phyloP scores from a whole-genome alignment of 2,797 vertebrate genomes.

The Pelobates cultripes region DNA sequence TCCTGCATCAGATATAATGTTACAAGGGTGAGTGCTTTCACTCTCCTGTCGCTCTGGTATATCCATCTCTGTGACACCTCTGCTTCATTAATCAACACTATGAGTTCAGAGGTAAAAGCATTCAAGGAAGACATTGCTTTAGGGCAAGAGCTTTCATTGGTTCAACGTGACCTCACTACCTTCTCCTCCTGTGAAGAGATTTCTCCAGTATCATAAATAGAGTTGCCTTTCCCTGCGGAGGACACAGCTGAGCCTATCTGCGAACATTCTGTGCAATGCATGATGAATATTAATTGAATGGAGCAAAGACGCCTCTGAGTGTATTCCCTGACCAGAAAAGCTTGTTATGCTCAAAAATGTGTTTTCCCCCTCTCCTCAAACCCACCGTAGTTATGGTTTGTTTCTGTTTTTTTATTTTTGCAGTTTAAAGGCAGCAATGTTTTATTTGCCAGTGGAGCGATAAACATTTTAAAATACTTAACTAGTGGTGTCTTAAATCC shows the following conservation, averaged over 20 bases:
- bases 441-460: too few species aligned
- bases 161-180: conserved; percentile 41
- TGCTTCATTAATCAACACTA: conserved; percentile 57
- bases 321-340: conserved; percentile 30
- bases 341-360: conserved; percentile 23
- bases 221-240: conserved; percentile 46
- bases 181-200: conserved; percentile 32
- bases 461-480: too few species aligned
- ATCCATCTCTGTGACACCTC: conserved; percentile 44
- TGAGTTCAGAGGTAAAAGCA: conserved; percentile 54
- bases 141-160: conserved; percentile 51
- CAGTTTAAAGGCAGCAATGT: too few species aligned
- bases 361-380: too few species aligned
- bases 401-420: too few species aligned
- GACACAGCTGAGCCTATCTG: conserved; percentile 43
- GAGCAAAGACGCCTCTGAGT: conserved; percentile 17
- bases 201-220: conserved; percentile 51
- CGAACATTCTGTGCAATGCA: conserved; percentile 31
- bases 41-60: conserved; percentile 41
- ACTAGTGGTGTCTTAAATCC: too few species aligned
- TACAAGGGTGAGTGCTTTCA: conserved; percentile 53
- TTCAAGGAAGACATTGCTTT: conserved; percentile 50
- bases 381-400: too few species aligned
- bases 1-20: conserved; percentile 43
- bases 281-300: conserved; percentile 55